Percentiles rank a stretch among this genome's conserved stretches.
phyloP scores from a whole-genome alignment of 2,888 invertebrate genomes.

The Geotrupes spiniger region DNA sequence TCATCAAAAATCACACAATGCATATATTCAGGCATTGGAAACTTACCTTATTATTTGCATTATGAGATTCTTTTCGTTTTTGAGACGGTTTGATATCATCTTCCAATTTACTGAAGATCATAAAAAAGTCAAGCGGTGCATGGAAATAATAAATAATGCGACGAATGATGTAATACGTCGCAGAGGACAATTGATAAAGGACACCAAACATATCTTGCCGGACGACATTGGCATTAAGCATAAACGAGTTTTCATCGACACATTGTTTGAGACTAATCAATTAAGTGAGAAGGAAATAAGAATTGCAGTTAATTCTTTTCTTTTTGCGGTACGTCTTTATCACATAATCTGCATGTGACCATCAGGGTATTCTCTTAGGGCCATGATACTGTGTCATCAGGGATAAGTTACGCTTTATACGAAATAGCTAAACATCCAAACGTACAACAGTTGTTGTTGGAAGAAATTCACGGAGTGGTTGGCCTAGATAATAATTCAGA shows the following conservation, averaged over 20 bases:
- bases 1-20: slow-evolving; percentile 17
- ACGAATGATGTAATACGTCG: too few species aligned
- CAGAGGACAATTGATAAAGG: too few species aligned
- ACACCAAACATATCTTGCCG: too few species aligned
- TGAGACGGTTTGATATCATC: slow-evolving; percentile 21
- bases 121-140: too few species aligned
- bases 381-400: slow-evolving; percentile 29
- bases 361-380: slow-evolving; percentile 19
- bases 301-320: slow-evolving; percentile 54
- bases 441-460: slow-evolving; percentile 28
- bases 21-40: slow-evolving; percentile 17
- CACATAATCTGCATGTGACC: not conserved
- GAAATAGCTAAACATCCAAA: slow-evolving; percentile 25
- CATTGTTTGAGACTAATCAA: slow-evolving; percentile 11
- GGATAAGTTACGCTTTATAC: slow-evolving; percentile 24
- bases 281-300: slow-evolving; percentile 33
- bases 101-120: slow-evolving; percentile 24
- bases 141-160: too few species aligned
- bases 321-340: slow-evolving; percentile 58
- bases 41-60: slow-evolving; percentile 21
- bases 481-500: slow-evolving; percentile 7
- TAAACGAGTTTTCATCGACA: slow-evolving; percentile 14
- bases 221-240: slow-evolving; percentile 7
- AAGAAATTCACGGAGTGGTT: slow-evolving; percentile 23
- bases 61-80: slow-evolving; percentile 23